A percentile compares a stretch with the other conserved stretches of the same genome.
These are phyloP conservation scores for Taeniopygia guttata DNA, from an alignment of 2,797 vertebrate species.

Conservation along the genomic window DNA sequence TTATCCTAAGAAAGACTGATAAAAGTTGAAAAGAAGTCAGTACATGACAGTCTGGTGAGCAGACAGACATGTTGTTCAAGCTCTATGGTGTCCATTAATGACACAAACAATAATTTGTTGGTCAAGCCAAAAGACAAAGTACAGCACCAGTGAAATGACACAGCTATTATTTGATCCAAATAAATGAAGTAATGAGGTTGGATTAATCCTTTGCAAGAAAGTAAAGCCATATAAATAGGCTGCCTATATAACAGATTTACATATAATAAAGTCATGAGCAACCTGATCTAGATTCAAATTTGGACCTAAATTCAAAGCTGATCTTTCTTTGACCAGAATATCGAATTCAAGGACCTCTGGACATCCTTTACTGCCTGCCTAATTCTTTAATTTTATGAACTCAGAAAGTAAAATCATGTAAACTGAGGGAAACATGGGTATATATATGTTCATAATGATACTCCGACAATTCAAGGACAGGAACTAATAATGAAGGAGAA, in stretches of 20 bases:
- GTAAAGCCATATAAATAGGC: background rate
- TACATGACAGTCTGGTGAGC: background rate
- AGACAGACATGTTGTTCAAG: background rate
- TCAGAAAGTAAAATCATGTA: background rate
- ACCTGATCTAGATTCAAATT: background rate
- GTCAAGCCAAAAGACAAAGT: background rate
- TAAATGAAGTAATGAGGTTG: background rate
- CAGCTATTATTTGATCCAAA: background rate
- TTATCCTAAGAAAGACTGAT: background rate
- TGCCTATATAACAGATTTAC: background rate
- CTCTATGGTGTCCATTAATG: background rate
- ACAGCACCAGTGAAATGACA: background rate
- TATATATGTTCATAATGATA: background rate
- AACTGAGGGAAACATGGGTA: background rate
- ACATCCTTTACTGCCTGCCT: background rate
- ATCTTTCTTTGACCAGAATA: background rate
- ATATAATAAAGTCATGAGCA: background rate
- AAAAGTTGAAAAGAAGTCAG: background rate
- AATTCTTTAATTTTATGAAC: background rate
- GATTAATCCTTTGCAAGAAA: background rate
- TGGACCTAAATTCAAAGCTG: background rate
- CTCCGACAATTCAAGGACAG: background rate
- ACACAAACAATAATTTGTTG: background rate
- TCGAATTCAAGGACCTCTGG: background rate
- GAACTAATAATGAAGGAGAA: background rate